A percentile compares a stretch with the other conserved stretches of the same genome.
These are phyloP conservation scores for Sinhomidia bicolor DNA, from an alignment of 2,888 invertebrate genomes.

Conservation along the genomic window DNA sequence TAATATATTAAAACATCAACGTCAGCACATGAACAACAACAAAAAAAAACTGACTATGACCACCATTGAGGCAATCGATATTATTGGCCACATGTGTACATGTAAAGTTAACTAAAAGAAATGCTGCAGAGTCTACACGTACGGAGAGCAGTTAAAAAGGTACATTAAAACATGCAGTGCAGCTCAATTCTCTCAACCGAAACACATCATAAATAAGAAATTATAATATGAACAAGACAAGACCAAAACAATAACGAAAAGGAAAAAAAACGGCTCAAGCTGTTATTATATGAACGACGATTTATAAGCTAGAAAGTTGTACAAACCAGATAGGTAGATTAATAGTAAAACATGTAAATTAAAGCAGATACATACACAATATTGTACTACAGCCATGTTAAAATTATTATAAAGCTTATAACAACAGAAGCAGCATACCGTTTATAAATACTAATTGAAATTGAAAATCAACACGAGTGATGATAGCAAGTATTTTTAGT, in stretches of 20 bases:
- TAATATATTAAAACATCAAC: slow-evolving; percentile 17
- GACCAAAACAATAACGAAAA: not conserved
- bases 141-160: not conserved
- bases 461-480: not conserved
- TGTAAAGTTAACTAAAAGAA: too few species aligned
- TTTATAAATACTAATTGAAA: not conserved
- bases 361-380: too few species aligned
- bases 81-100: not conserved
- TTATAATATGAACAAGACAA: not conserved
- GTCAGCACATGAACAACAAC: slow-evolving; percentile 4
- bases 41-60: not conserved
- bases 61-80: slow-evolving; percentile 7
- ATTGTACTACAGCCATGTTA: too few species aligned
- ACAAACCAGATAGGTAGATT: too few species aligned
- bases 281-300: too few species aligned
- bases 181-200: not conserved
- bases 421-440: too few species aligned
- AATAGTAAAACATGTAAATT: too few species aligned
- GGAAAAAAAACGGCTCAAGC: too few species aligned
- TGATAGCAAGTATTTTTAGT: not conserved
- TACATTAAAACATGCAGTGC: not conserved
- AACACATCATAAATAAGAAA: not conserved
- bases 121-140: too few species aligned
- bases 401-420: too few species aligned
- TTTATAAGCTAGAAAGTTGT: too few species aligned